Conservation (phyloP, 1,140 invertebrate genomes). For the Musca vetustissima region DNA sequence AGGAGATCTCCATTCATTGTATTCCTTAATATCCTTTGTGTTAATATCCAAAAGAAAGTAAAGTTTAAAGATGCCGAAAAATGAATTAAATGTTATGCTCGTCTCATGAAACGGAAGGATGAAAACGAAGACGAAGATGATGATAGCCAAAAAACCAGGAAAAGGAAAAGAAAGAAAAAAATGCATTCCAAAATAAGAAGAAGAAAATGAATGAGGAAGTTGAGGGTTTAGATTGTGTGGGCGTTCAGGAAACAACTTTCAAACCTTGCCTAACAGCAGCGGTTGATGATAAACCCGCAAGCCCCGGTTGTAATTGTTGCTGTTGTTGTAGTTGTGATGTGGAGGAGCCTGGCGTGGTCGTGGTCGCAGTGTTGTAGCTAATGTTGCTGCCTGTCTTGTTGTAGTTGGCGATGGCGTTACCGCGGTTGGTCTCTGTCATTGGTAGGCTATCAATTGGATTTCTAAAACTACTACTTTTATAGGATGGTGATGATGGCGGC, state of each 20-base stretch:
- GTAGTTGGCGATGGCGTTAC: background rate
- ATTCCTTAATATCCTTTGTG: too few relatives aligned
- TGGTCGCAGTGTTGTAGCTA: too few relatives aligned
- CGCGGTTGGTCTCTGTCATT: background rate
- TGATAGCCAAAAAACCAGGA: background rate
- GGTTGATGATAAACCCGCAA: constrained; percentile 31
- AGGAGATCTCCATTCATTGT: too few relatives aligned
- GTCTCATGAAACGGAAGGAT: background rate
- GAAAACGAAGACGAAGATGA: background rate
- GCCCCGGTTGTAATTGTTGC: constrained; percentile 26
- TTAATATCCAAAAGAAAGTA: too few relatives aligned
- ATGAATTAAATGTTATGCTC: background rate
- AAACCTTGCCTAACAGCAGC: constrained; percentile 55
- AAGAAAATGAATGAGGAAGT: background rate
- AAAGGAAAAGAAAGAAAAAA: background rate
- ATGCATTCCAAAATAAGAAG: background rate
- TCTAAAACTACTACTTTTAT: constrained; percentile 12
- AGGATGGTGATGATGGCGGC: constrained; percentile 21
- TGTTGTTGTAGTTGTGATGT: constrained; percentile 30
- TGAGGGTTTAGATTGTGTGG: background rate
- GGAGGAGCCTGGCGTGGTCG: constrained; percentile 7
- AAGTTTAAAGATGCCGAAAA: background rate
- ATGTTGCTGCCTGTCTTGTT: constrained; percentile 30
- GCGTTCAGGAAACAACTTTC: too few relatives aligned
- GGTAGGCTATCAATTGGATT: background rate